Conservation (phyloP, 2,888 invertebrate genomes). For the Mylabris sibirica region DNA sequence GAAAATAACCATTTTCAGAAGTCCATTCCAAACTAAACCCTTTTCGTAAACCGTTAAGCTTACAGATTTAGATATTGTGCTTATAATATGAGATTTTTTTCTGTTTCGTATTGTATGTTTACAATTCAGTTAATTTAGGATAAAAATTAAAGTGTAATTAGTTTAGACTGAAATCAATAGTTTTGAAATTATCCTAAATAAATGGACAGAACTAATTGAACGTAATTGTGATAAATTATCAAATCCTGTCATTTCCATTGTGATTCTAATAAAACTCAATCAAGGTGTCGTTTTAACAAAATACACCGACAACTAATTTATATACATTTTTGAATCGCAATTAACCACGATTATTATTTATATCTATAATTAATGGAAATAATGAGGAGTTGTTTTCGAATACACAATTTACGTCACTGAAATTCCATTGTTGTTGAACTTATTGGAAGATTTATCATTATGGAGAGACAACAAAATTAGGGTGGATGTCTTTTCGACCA, state of each 20-base stretch:
- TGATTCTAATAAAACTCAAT: slow-evolving; percentile 1
- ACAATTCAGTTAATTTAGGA: background rate
- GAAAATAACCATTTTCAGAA: background rate
- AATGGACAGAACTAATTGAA: slow-evolving; percentile 4
- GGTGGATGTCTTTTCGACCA: background rate
- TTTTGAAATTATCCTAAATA: background rate
- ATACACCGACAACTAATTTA: background rate
- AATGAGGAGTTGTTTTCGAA: too few relatives aligned
- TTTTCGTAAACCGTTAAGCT: background rate
- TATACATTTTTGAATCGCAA: background rate
- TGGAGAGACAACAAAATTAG: too few relatives aligned
- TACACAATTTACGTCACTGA: background rate
- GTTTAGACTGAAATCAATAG: background rate
- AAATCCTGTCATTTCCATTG: background rate
- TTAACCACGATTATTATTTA: background rate
- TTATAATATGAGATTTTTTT: background rate
- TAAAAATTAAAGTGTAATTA: background rate
- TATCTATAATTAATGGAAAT: background rate
- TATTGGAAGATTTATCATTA: too few relatives aligned
- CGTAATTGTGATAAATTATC: slow-evolving; percentile 2
- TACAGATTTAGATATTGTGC: background rate
- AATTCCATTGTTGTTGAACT: background rate
- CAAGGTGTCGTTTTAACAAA: background rate
- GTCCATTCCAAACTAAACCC: background rate
- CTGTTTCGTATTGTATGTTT: background rate